phyloP scores from a whole-genome alignment of 2,888 invertebrate species.

The Enoplolaimus lenunculus region DNA sequence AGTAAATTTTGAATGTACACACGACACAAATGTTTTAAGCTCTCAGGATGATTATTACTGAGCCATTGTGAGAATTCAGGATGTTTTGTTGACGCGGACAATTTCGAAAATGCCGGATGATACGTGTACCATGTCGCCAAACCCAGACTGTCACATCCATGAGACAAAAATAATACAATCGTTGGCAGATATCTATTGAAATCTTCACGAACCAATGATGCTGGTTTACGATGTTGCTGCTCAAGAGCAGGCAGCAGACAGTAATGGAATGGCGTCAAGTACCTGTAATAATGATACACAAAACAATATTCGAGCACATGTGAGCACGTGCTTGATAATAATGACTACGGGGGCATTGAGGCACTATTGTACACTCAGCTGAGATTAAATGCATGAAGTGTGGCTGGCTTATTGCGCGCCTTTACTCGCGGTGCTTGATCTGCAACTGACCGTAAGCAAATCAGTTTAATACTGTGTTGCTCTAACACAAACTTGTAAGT shows the following conservation, averaged over 20 bases:
- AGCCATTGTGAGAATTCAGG: constrained; percentile 39
- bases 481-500: too few species aligned
- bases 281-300: constrained; percentile 17
- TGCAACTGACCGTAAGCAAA: too few species aligned
- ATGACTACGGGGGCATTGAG: too few species aligned
- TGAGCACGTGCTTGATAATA: too few species aligned
- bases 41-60: constrained; percentile 36
- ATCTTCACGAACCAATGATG: constrained; percentile 16
- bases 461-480: too few species aligned
- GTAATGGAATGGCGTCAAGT: constrained; percentile 19
- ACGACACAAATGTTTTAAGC: constrained; percentile 41
- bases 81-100: constrained; percentile 30
- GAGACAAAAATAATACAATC: constrained; percentile 32
- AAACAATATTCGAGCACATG: neutral
- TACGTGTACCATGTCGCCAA: constrained; percentile 41
- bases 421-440: too few species aligned
- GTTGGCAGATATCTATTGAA: constrained; percentile 25
- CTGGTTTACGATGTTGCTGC: constrained; percentile 11
- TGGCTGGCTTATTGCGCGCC: too few species aligned
- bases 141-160: constrained; percentile 43
- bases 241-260: constrained; percentile 17
- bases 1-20: constrained; percentile 40
- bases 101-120: neutral
- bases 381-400: too few species aligned
- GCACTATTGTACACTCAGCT: too few species aligned